Base-by-base conservation (phyloP, 1,140 invertebrate genomes). In the Mercenaria mercenaria region DNA sequence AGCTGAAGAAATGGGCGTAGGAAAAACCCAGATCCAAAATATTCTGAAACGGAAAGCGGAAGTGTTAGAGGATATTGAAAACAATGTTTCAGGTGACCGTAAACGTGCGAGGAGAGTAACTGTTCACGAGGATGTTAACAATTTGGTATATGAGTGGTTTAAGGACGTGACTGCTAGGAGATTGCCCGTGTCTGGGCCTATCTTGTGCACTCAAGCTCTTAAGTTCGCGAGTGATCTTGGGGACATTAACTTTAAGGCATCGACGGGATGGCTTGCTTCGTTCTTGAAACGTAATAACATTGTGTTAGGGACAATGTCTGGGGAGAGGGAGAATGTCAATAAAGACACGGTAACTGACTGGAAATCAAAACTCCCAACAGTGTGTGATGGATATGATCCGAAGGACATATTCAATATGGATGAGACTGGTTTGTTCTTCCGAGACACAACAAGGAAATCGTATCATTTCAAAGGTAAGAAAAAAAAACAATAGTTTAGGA, bases 351-450 rank as follows among this genome's bases (percentile, higher is more conserved):
- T 91, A 2, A 6, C 32, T 26, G 88, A 91, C 8, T 90, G 91
- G 91, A 88, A 72, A 39, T 18, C 11, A 13, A 76, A 81, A 80
- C 72, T 91, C 1, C 59, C 43, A 69, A 56, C 23, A 0, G 8
- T 91, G 0, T 81, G 81, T 81, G 52, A 88, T 39, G 90, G 80
- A 37, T 92, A 81, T 89, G 67, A 87, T 20, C 88, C 87, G 20
- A 56, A 77, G 10, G 74, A 92, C 56, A 90, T 93, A 29, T 92
- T 80, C 39, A 92, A 93, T 74, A 79, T 81, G 43, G 91, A 93
- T 61, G 90, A 93, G 79, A 93, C 85, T 39, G 91, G 88, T 11
- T 32, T 92, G 13, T 92, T 92, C 81, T 83, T 29, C 47, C 10
- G 69, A 20, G 47, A 26, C n/a, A 34, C 34, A 20, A 29, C 67